phyloP scores from a whole-genome alignment of 1,140 invertebrate species.

The Zaprionus africanus region DNA sequence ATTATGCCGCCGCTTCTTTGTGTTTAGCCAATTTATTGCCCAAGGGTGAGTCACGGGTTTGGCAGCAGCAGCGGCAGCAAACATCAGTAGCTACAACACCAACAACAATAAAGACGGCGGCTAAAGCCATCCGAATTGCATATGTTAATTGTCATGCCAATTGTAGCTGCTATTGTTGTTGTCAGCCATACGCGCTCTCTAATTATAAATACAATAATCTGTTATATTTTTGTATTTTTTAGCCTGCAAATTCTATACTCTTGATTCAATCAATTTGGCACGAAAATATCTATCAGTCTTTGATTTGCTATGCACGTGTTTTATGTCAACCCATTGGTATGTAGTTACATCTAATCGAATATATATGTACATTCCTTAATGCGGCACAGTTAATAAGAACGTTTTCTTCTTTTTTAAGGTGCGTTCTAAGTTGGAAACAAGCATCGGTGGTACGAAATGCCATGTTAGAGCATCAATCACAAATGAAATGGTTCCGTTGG shows the following conservation, averaged over 20 bases:
- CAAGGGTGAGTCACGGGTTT: slow-evolving; percentile 85
- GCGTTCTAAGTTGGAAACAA: slow-evolving; percentile 86
- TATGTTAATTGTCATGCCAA: slow-evolving; percentile 76
- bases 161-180: slow-evolving; percentile 44
- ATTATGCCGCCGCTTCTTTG: slow-evolving; percentile 91
- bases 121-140: slow-evolving; percentile 30
- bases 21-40: slow-evolving; percentile 91
- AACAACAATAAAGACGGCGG: slow-evolving; percentile 17
- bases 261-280: slow-evolving; percentile 93
- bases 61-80: slow-evolving; percentile 50
- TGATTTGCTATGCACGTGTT: slow-evolving; percentile 91
- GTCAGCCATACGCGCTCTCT: slow-evolving; percentile 37
- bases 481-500: slow-evolving; percentile 96
- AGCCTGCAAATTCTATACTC: slow-evolving; percentile 92
- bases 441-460: slow-evolving; percentile 88
- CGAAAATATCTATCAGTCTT: slow-evolving; percentile 94
- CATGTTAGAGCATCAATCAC: slow-evolving; percentile 94
- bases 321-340: slow-evolving; percentile 91
- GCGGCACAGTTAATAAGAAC: not conserved
- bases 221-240: slow-evolving; percentile 57
- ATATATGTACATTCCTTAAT: not conserved
- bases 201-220: slow-evolving; percentile 62
- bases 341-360: slow-evolving; percentile 31
- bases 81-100: slow-evolving; percentile 40
- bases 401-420: slow-evolving; percentile 83